Percentiles rank a stretch among this genome's conserved stretches.
These are phyloP conservation scores for Isichthys henryi DNA, from an alignment of 2,113 vertebrate species.

Conservation along the genomic window DNA sequence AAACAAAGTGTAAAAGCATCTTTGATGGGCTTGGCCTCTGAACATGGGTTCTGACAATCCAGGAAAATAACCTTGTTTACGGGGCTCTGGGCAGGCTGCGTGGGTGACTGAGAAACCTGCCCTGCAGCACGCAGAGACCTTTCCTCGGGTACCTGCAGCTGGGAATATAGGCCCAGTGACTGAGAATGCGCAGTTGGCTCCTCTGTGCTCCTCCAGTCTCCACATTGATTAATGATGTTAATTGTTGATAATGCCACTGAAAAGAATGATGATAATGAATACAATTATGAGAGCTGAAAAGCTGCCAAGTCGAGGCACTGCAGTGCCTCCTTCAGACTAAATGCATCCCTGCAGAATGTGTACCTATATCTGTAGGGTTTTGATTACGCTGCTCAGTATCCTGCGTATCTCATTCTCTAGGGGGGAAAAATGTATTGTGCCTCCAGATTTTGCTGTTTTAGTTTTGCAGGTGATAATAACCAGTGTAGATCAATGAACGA, in stretches of 20 bases:
- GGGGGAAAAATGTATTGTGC: neutral
- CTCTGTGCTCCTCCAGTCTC: constrained; percentile 11
- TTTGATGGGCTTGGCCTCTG: constrained; percentile 32
- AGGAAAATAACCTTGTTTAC: constrained; percentile 43
- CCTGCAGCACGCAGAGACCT: neutral
- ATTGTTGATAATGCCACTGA: constrained; percentile 4
- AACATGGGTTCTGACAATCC: constrained; percentile 31
- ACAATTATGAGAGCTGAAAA: neutral
- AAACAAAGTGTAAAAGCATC: constrained; percentile 36
- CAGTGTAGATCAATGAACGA: constrained; percentile 10
- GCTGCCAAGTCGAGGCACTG: neutral
- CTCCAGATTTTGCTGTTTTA: neutral
- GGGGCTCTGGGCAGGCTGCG: constrained; percentile 30
- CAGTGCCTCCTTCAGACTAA: neutral
- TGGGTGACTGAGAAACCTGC: constrained; percentile 13
- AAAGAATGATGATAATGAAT: constrained; percentile 4
- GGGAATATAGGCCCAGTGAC: neutral
- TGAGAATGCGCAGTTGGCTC: neutral
- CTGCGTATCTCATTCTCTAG: neutral
- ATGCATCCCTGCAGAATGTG: neutral
- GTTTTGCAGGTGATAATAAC: neutral
- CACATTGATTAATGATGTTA: constrained; percentile 12
- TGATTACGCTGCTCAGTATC: neutral
- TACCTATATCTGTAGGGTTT: neutral
- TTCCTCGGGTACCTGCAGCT: neutral